These are phyloP conservation scores for Pediacus dermestoides DNA, from an alignment of 2,888 invertebrate species.

Conservation along the genomic window DNA sequence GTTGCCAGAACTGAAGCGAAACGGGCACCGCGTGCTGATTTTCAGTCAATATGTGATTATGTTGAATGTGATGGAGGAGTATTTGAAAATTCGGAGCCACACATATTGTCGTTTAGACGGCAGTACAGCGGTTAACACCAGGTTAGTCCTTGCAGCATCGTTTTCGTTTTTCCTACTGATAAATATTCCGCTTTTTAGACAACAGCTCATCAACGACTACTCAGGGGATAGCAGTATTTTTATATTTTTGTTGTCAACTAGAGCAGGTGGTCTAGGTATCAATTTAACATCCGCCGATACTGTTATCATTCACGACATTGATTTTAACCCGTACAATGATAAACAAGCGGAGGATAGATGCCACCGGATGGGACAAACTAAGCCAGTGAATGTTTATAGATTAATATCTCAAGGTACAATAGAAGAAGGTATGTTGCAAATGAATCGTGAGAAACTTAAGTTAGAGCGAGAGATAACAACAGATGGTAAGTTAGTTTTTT, in stretches of 20 bases:
- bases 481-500: conserved; percentile 41
- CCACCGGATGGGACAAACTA: conserved; percentile 73
- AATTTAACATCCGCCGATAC: conserved; percentile 93
- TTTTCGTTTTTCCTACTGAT: conserved; percentile 1
- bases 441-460: conserved; percentile 87
- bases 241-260: conserved; percentile 87
- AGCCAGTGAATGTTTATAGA: conserved; percentile 82
- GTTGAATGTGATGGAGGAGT: conserved; percentile 88
- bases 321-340: conserved; percentile 98
- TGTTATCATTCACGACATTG: conserved; percentile 95
- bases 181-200: conserved; percentile 55
- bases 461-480: conserved; percentile 83
- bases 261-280: conserved; percentile 94
- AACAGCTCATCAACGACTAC: conserved; percentile 86
- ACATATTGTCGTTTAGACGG: conserved; percentile 85
- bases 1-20: conserved; percentile 68
- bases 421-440: conserved; percentile 87
- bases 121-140: conserved; percentile 77
- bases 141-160: conserved; percentile 51
- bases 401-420: conserved; percentile 82
- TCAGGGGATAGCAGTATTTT: conserved; percentile 77
- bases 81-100: conserved; percentile 69
- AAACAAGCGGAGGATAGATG: conserved; percentile 94
- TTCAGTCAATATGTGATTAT: conserved; percentile 97
- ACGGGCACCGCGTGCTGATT: conserved; percentile 79